Evolutionary conservation across 2,113 vertebrate genomes (phyloP), one percentile per base, ranked within the genome.

Genomic region (Balaeniceps rex): DNA sequence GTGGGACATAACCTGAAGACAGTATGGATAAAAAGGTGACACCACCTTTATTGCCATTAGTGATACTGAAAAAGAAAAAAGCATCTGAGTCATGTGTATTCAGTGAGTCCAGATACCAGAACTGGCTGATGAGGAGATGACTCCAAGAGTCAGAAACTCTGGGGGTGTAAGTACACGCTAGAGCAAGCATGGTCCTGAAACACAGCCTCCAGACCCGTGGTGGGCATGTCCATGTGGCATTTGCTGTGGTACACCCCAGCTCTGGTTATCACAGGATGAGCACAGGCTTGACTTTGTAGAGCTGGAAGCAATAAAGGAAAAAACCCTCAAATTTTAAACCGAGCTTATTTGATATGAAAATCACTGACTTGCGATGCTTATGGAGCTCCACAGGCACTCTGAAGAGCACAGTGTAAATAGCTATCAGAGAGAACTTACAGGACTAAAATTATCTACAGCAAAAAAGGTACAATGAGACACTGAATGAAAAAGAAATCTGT

Each of bases 151-250:
- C 34, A 84, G 61, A 82, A 85, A 28, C 18, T 65, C 54, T 28
- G 17, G 4, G 4, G 2, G 0, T 19, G 3, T 44, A 47, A 69
- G 31, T 26, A 28, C 38, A 10, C 0, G 0, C 14, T 55, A 40
- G 11, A 40, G 55, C 19, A 88, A 81, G 40, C 31, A 5, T 0
- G 6, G 17, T 18, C 19, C 70, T 64, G 31, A 61, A 40, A 36
- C 10, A n/a, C 4, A 13, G 28, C 25, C 34, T 46, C 21, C 66
- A 65, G 49, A 57, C 11, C 21, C 31, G 23, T 69, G 23, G 14
- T 38, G 29, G 36, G 14, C 17, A 51, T 0, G 0, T 71, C 57
- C 6, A 4, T 15, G 14, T 60, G 33, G 23, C 18, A 49, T 6
- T 25, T 46, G 12, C 15, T 75, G 18, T 65, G 38, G 19, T 54